phyloP scores from a whole-genome alignment of 2,797 vertebrate species.

The Sebastes reedi region DNA sequence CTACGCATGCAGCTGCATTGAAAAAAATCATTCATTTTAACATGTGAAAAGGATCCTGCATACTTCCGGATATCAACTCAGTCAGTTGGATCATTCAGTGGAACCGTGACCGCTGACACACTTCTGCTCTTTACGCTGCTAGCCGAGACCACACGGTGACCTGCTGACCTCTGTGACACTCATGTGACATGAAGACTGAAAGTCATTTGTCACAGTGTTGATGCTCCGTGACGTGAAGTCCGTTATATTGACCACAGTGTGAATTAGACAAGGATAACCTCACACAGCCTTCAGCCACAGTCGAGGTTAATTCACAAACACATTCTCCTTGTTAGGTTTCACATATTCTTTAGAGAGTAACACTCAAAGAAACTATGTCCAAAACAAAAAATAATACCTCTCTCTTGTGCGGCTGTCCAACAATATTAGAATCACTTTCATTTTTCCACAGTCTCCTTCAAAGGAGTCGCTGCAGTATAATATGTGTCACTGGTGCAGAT shows the following conservation, averaged over 20 bases:
- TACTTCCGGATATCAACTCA: not conserved
- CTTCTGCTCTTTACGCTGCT: not conserved
- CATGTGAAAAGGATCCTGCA: constrained; percentile 2
- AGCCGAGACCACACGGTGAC: not conserved
- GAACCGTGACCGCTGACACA: constrained; percentile 2
- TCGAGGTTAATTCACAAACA: constrained; percentile 29
- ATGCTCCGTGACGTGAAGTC: not conserved
- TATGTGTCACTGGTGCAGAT: constrained; percentile 32
- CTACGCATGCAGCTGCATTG: not conserved
- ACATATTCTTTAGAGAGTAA: constrained; percentile 13
- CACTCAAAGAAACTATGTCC: constrained; percentile 10
- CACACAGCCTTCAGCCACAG: not conserved
- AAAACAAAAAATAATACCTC: constrained; percentile 5
- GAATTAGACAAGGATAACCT: not conserved
- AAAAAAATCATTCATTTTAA: not conserved
- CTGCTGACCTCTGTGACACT: constrained; percentile 20
- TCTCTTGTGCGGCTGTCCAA: constrained; percentile 34
- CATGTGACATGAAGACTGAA: constrained; percentile 27
- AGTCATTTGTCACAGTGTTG: constrained; percentile 16
- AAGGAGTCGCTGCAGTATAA: constrained; percentile 6
- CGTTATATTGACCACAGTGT: not conserved
- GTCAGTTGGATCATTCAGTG: not conserved
- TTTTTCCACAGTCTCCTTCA: constrained; percentile 38
- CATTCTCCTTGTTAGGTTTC: not conserved
- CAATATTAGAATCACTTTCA: constrained; percentile 30